These are phyloP conservation scores for Scaptomyza flava DNA, from an alignment of 2,888 invertebrate species.

Conservation along the genomic window DNA sequence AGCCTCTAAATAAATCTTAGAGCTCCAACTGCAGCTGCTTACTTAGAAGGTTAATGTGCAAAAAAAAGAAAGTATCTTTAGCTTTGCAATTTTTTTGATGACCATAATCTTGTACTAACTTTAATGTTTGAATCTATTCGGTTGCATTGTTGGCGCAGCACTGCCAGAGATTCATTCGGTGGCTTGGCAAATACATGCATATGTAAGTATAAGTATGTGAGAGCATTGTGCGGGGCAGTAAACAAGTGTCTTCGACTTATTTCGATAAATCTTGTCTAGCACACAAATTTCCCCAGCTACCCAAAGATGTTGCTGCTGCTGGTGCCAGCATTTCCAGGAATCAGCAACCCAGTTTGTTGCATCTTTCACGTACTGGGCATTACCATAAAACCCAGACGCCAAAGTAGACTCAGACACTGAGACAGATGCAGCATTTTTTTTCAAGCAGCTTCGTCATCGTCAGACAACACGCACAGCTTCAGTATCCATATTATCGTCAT, in stretches of 20 bases:
- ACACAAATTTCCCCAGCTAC: conserved; percentile 41
- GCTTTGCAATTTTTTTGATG: conserved; percentile 39
- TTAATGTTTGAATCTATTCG: conserved; percentile 25
- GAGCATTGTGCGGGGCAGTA: conserved; percentile 30
- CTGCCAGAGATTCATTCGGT: conserved; percentile 37
- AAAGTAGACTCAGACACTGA: conserved; percentile 12
- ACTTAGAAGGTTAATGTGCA: not conserved
- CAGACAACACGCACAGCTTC: conserved; percentile 42
- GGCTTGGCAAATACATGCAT: conserved; percentile 21
- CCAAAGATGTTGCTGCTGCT: conserved; percentile 18
- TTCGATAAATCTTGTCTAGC: conserved; percentile 68
- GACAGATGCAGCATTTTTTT: not conserved
- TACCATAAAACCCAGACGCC: conserved; percentile 64
- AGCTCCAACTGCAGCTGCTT: not conserved
- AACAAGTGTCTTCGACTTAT: conserved; percentile 62
- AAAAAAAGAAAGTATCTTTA: conserved; percentile 7
- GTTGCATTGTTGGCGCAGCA: conserved; percentile 16
- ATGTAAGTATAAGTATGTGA: not conserved
- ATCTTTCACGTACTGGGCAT: conserved; percentile 72
- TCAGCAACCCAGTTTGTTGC: conserved; percentile 52
- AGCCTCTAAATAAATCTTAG: not conserved
- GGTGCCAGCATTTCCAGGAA: conserved; percentile 57
- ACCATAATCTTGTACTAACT: conserved; percentile 40
- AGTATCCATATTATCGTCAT: conserved; percentile 58
- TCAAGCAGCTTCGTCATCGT: conserved; percentile 22